phyloP scores from a whole-genome alignment of 53 echinoderm and acorn worm genomes.

The Holothuria leucospilota region DNA sequence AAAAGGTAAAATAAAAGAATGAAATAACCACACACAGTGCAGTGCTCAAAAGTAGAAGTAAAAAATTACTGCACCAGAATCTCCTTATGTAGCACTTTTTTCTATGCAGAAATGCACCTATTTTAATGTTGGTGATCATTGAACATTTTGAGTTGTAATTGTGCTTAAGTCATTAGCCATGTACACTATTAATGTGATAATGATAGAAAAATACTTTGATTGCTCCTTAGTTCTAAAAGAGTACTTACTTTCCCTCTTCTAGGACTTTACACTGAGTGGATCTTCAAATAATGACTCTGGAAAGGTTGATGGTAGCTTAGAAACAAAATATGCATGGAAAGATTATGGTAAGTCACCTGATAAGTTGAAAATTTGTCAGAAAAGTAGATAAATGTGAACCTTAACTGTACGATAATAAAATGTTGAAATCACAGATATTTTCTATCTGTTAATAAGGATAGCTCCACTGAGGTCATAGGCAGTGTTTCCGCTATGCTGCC shows the following conservation, averaged over 20 bases:
- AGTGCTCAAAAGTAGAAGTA: background rate
- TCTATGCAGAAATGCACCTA: background rate
- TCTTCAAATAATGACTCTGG: constrained; percentile 96
- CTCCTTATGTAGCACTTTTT: background rate
- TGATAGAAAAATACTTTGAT: no score
- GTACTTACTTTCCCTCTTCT: background rate
- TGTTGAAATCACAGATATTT: no score
- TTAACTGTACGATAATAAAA: background rate
- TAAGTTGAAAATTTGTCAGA: no score
- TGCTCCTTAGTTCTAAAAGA: no score
- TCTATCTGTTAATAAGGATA: no score
- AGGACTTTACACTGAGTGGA: constrained; percentile 86
- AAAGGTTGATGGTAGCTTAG: constrained; percentile 94
- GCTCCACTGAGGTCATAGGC: no score
- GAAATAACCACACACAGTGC: no score
- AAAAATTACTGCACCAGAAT: background rate
- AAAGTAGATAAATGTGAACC: no score
- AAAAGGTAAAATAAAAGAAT: no score
- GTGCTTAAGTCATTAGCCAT: no score
- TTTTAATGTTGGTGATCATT: background rate
- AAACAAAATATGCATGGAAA: constrained; percentile 99
- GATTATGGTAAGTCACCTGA: constrained; percentile 85
- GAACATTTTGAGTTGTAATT: no score
- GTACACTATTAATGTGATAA: background rate
- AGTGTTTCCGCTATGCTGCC: no score